These are phyloP conservation scores for Cercopithecus mona DNA, from an alignment of 2,113 vertebrate genomes.

Conservation along the genomic window DNA sequence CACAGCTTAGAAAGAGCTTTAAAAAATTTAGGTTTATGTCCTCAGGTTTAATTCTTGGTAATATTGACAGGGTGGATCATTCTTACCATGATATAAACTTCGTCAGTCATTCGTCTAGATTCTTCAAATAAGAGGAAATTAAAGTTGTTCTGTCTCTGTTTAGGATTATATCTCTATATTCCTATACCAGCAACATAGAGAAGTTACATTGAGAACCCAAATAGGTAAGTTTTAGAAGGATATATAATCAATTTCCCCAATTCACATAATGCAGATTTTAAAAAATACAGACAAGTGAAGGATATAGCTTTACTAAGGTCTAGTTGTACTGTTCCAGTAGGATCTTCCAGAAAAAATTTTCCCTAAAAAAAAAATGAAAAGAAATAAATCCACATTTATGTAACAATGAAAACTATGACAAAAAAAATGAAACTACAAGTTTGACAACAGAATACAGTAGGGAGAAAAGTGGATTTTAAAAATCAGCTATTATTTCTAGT, in stretches of 20 bases:
- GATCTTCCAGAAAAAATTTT: constrained; percentile 96
- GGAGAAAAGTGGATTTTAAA: background rate
- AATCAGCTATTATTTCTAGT: background rate
- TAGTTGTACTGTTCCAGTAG: constrained; percentile 93
- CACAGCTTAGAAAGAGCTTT: background rate
- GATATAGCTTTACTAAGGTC: constrained; percentile 98
- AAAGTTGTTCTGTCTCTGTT: background rate
- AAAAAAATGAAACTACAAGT: constrained; percentile 37
- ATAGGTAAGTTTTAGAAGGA: background rate
- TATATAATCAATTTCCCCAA: background rate
- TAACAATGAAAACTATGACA: constrained; percentile 38
- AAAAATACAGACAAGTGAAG: constrained; percentile 82
- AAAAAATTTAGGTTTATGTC: background rate
- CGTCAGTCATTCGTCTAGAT: background rate
- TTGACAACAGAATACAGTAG: background rate
- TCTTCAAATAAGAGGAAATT: constrained; percentile 7
- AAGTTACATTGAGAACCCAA: constrained; percentile 8
- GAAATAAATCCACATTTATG: constrained; percentile 1
- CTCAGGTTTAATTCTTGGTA: constrained; percentile 17
- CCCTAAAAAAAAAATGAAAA: constrained; percentile 86
- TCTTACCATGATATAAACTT: constrained; percentile 27
- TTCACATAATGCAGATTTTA: background rate
- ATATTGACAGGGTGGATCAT: background rate
- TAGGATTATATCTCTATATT: constrained; percentile 18
- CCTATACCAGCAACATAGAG: background rate